phyloP scores from a whole-genome alignment of 1,140 invertebrate species.

The Heliconius melpomene region DNA sequence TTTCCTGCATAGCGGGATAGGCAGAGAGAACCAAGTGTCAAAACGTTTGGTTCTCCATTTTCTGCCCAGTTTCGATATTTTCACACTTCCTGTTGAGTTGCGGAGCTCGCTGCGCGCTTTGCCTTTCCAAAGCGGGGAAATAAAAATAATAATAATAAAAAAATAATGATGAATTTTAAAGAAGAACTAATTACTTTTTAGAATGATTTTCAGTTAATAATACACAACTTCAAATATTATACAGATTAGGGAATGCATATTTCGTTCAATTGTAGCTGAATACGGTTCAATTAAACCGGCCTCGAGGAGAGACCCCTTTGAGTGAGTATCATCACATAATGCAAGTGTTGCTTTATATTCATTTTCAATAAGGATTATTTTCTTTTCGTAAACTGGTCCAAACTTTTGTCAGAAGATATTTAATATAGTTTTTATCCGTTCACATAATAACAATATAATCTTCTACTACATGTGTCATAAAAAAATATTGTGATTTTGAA shows the following conservation, averaged over 20 bases:
- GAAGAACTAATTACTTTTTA: too few species aligned
- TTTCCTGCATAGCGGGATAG: too few species aligned
- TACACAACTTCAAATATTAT: not conserved
- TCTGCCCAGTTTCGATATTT: too few species aligned
- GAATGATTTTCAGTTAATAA: not conserved
- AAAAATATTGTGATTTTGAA: not conserved
- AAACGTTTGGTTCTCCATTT: too few species aligned
- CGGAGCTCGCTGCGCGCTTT: too few species aligned
- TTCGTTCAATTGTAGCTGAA: slow-evolving; percentile 2
- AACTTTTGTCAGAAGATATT: not conserved
- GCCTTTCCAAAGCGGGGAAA: too few species aligned
- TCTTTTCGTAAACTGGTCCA: not conserved
- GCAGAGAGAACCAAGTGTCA: too few species aligned
- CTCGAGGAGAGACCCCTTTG: not conserved
- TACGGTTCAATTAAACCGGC: not conserved
- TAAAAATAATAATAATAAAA: too few species aligned
- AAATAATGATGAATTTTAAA: too few species aligned
- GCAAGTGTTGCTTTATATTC: not conserved
- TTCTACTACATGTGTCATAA: not conserved
- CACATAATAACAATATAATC: not conserved
- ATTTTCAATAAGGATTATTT: slow-evolving; percentile 6
- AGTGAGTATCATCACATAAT: not conserved
- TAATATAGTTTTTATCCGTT: not conserved
- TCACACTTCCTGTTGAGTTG: too few species aligned
- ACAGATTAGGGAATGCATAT: not conserved